phyloP scores from a whole-genome alignment of 1,140 invertebrate species.

The Apis dorsata region DNA sequence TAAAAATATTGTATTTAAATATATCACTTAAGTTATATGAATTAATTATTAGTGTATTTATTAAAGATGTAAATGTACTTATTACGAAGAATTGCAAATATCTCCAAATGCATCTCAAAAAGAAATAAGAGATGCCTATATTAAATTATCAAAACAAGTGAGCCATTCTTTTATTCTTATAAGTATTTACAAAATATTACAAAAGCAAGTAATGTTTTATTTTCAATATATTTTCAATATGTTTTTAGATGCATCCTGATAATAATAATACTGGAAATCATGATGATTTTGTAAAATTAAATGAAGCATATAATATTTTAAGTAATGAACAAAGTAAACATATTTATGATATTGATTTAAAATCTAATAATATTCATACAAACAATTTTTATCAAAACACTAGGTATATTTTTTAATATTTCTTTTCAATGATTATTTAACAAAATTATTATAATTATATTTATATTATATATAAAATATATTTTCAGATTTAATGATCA shows the following conservation, averaged over 20 bases:
- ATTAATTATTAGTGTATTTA: constrained; percentile 21
- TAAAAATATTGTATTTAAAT: neutral
- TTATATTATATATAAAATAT: too few relatives aligned
- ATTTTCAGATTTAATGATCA: constrained; percentile 24
- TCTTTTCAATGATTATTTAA: neutral
- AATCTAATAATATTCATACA: constrained; percentile 1
- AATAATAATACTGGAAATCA: constrained; percentile 72
- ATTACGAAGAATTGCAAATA: constrained; percentile 71
- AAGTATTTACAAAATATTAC: neutral
- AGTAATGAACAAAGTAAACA: constrained; percentile 68
- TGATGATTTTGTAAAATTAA: constrained; percentile 79
- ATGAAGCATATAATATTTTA: constrained; percentile 80
- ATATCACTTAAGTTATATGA: neutral
- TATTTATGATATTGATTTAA: constrained; percentile 62
- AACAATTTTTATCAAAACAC: neutral
- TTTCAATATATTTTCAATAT: constrained; percentile 8
- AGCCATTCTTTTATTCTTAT: constrained; percentile 25
- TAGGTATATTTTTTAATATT: constrained; percentile 2
- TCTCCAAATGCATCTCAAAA: constrained; percentile 63
- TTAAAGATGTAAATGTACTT: constrained; percentile 56
- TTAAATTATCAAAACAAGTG: constrained; percentile 74
- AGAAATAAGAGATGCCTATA: constrained; percentile 71
- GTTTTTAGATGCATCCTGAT: constrained; percentile 80
- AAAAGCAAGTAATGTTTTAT: neutral
- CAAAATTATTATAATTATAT: neutral